phyloP scores from a whole-genome alignment of 2,888 invertebrate species.

The Clitarchus hookeri region DNA sequence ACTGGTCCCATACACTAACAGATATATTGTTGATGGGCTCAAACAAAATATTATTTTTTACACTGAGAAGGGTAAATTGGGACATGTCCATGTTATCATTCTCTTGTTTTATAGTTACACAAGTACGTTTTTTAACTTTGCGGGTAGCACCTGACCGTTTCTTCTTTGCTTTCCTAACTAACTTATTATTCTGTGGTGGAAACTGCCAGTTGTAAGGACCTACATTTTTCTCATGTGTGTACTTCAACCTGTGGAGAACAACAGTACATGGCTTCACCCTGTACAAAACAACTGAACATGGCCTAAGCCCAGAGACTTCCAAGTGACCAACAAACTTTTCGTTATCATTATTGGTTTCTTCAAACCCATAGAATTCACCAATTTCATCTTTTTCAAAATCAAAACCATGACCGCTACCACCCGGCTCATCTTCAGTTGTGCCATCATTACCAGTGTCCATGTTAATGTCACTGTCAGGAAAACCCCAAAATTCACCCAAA shows the following conservation, averaged over 20 bases:
- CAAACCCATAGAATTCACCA: conserved; percentile 8
- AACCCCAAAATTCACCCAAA: neutral
- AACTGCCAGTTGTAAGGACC: neutral
- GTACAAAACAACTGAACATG: neutral
- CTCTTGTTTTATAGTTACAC: neutral
- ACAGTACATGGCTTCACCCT: neutral
- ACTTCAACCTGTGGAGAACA: conserved; percentile 1
- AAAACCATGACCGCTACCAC: neutral
- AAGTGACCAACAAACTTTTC: neutral
- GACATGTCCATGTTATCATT: neutral
- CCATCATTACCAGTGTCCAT: neutral
- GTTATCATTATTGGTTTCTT: neutral
- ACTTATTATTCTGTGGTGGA: neutral
- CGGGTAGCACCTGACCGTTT: neutral
- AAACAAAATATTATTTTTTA: neutral
- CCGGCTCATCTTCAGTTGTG: neutral
- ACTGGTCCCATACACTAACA: neutral
- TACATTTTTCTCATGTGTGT: neutral
- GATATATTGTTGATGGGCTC: neutral
- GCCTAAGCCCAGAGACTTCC: neutral
- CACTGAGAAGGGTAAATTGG: neutral
- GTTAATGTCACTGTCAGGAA: neutral
- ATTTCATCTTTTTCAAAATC: neutral
- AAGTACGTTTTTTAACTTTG: neutral
- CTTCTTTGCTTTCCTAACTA: neutral